Conservation (phyloP, 2,797 vertebrate species). For the Oreonectes daqikongensis region DNA sequence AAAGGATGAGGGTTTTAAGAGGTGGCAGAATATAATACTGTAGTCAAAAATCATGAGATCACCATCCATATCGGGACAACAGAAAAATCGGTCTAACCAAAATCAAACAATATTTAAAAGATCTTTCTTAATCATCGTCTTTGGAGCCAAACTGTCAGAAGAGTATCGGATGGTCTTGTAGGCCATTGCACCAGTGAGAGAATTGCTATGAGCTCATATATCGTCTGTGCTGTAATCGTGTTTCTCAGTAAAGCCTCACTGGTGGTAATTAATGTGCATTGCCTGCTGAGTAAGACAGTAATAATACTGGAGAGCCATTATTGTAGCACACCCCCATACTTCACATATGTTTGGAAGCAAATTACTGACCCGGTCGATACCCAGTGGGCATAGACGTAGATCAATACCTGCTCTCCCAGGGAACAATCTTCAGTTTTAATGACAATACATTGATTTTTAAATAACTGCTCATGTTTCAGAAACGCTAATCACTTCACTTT, state of each 20-base stretch:
- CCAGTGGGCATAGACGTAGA: conserved; percentile 72
- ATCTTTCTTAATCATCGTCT: neutral
- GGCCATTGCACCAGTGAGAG: conserved; percentile 35
- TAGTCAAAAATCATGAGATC: neutral
- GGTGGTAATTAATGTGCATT: conserved; percentile 56
- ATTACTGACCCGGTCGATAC: conserved; percentile 72
- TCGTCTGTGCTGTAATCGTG: conserved; percentile 48
- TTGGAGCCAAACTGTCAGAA: neutral
- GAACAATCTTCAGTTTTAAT: conserved; percentile 79
- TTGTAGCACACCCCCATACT: conserved; percentile 68
- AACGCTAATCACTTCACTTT: conserved; percentile 72
- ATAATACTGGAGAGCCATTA: conserved; percentile 57
- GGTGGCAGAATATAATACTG: conserved; percentile 11
- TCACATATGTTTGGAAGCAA: conserved; percentile 71
- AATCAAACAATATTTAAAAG: neutral
- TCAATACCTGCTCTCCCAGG: conserved; percentile 74
- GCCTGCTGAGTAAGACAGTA: conserved; percentile 62
- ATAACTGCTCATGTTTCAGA: conserved; percentile 77
- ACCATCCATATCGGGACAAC: neutral
- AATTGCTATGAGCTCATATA: conserved; percentile 43
- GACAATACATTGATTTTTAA: conserved; percentile 80
- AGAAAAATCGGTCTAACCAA: neutral
- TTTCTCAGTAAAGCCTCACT: conserved; percentile 41
- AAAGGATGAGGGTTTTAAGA: conserved; percentile 24
- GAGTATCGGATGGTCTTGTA: conserved; percentile 2